Percentiles rank a stretch among this genome's conserved stretches.
phyloP scores from a whole-genome alignment of 2,113 vertebrate genomes.

The Platysteira castanea region DNA sequence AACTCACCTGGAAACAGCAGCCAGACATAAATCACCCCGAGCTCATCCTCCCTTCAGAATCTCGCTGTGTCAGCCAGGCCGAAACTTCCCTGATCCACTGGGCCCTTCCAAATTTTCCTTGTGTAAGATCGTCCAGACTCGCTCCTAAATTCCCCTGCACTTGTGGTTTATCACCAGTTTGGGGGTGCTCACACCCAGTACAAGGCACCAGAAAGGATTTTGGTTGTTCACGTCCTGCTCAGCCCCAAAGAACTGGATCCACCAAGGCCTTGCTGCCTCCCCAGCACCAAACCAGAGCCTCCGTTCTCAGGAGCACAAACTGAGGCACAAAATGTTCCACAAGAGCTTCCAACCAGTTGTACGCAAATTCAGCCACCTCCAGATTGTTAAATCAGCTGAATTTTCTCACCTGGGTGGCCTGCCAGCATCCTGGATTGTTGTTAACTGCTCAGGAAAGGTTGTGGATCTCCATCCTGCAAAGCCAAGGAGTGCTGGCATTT shows the following conservation, averaged over 20 bases:
- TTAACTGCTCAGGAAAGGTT: not conserved
- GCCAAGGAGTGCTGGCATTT: not conserved
- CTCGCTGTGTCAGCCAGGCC: not conserved
- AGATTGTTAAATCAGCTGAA: not conserved
- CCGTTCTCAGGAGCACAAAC: not conserved
- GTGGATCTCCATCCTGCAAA: not conserved
- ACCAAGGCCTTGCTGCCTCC: accelerated
- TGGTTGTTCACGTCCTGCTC: accelerated
- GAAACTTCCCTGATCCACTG: accelerated
- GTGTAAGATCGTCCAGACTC: not conserved
- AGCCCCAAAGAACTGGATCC: not conserved
- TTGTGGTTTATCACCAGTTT: accelerated
- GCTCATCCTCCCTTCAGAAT: not conserved
- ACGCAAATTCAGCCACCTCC: not conserved
- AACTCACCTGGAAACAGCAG: not conserved
- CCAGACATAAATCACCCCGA: not conserved
- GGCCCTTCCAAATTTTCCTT: not conserved
- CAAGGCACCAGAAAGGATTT: not conserved
- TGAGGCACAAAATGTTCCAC: not conserved
- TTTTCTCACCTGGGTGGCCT: not conserved
- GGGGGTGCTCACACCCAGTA: not conserved
- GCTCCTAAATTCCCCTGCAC: not conserved
- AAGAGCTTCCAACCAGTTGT: not conserved
- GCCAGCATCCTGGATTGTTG: no score
- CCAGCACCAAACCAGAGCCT: not conserved